Conservation (phyloP, 2,888 invertebrate species). For the Spodoptera exigua region DNA sequence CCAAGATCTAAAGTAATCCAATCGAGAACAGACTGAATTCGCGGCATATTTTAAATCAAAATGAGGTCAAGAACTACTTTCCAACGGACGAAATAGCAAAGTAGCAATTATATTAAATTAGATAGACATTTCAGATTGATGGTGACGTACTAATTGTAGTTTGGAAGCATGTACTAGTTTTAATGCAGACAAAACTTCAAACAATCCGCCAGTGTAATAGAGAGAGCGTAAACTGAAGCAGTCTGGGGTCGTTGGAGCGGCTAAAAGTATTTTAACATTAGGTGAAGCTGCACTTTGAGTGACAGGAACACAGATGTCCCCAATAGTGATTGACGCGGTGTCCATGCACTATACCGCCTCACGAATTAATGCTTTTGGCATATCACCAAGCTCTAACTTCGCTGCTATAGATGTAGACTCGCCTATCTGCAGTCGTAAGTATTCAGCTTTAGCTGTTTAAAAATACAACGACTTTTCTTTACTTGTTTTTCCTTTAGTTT, state of each 20-base stretch:
- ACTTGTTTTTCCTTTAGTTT: too few species aligned
- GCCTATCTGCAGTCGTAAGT: conserved; percentile 13
- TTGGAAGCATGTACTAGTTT: conserved; percentile 1
- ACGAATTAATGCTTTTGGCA: conserved; percentile 76
- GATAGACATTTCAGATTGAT: too few species aligned
- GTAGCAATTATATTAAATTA: too few species aligned
- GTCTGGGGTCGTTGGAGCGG: conserved; percentile 22
- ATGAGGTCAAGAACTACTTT: too few species aligned
- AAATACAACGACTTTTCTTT: too few species aligned
- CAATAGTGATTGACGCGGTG: conserved; percentile 68
- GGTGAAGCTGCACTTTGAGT: conserved; percentile 54
- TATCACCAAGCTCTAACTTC: conserved; percentile 68
- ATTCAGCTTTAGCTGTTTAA: conserved; percentile 5
- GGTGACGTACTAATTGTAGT: too few species aligned
- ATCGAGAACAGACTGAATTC: too few species aligned
- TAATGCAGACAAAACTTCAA: conserved; percentile 4
- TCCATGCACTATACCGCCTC: conserved; percentile 68
- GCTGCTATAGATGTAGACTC: conserved; percentile 35
- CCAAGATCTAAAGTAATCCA: too few species aligned
- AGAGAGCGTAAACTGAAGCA: conserved; percentile 25
- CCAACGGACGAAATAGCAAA: too few species aligned
- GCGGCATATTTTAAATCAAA: too few species aligned
- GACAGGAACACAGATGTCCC: conserved; percentile 59
- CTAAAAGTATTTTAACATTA: conserved; percentile 49
- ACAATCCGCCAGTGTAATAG: conserved; percentile 10